These are phyloP conservation scores for Podilymbus podiceps DNA, from an alignment of 2,113 vertebrate species.

Conservation along the genomic window DNA sequence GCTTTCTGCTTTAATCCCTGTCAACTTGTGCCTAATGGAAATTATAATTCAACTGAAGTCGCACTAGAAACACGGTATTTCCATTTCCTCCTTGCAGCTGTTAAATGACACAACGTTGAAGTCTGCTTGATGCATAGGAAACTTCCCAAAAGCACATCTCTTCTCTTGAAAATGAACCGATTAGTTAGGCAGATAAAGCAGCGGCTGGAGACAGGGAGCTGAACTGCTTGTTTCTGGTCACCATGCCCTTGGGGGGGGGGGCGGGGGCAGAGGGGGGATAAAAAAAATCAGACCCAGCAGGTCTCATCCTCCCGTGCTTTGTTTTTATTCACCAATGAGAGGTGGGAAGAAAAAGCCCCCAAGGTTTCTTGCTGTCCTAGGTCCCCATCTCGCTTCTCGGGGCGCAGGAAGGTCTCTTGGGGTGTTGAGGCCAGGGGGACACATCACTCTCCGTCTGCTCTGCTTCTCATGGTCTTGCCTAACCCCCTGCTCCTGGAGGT, in stretches of 20 bases:
- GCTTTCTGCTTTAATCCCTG: background rate
- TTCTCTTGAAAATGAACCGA: background rate
- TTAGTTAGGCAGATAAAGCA: background rate
- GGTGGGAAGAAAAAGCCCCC: background rate
- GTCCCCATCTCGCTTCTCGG: background rate
- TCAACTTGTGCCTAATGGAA: background rate
- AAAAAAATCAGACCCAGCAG: background rate
- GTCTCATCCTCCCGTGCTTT: background rate
- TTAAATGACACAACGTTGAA: background rate
- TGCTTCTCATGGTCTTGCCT: background rate
- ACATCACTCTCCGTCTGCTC: background rate
- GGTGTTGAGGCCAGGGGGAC: background rate
- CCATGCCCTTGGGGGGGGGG: background rate
- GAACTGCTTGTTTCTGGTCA: background rate
- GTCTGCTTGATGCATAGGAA: background rate
- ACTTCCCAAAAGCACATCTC: background rate
- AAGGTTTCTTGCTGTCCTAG: background rate
- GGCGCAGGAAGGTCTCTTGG: background rate
- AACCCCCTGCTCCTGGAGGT: background rate
- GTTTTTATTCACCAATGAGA: background rate
- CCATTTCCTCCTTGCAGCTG: background rate
- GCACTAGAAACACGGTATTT: background rate
- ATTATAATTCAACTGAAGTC: background rate
- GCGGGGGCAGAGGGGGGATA: too few species aligned
- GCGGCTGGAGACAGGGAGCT: background rate